Evolutionary conservation across 2,797 vertebrate genomes (phyloP), one percentile per base, ranked within the genome.

Genomic region (Pangasius mekongensis): DNA sequence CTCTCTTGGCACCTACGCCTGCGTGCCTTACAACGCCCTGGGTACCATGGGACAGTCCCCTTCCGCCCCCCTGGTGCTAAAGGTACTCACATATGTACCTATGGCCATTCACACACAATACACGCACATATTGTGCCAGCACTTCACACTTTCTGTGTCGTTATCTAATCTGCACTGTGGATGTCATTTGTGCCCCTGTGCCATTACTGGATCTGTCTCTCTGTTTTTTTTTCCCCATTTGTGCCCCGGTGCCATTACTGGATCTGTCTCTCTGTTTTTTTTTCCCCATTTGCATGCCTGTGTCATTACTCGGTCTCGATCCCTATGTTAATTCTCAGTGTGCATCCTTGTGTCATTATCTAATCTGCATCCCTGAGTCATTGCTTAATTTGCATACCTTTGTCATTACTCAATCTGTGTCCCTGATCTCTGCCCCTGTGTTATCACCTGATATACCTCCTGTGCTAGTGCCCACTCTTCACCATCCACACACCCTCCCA

Each of bases 11-110:
- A 99, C 98, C 95, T 99, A 99, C 92, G 98, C 98, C 97, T 99
- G 98, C 94, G 97, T 99, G 98, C 98, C 98, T 99, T 99, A 99
- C 97, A 99, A 99, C 33, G 96, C 96, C 93, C 95, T 99, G 96
- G 98, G 98, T 94, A 99, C 98, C 92, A 99, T 99, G 97, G 98
- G 98, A 96, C 98, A 97, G 97, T 99, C 98, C 94, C 95, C 97
- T 93, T 96, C 98, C 84, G 98, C 98, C 92, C 96, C 98, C 96
- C 96, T 99, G 96, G 98, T 99, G 97, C 98, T 99, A 97, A 99
- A 99, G 98, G 98, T 99, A 94, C 78, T 64, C 33, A 49, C 27
- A 69, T 56, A 56, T 47, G 16, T 20, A 80, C 36, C 22, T 73
- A 1, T 83, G 78, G 14, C 43, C 24, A 30, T 33, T 71, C 78